Conservation (phyloP, 2,113 vertebrate genomes). For the Bothrops jararaca region DNA sequence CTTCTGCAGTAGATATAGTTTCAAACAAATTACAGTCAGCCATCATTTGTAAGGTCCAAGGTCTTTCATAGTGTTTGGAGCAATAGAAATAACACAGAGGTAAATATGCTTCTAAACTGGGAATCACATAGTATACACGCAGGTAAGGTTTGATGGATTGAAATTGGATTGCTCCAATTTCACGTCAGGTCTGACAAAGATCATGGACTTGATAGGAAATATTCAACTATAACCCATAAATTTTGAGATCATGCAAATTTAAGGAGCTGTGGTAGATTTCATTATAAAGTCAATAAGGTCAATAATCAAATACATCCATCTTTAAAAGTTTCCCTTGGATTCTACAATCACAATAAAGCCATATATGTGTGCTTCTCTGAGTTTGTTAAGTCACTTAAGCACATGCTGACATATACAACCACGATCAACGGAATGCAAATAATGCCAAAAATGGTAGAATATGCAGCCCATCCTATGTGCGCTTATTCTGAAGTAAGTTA, state of each 20-base stretch:
- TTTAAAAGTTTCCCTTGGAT: background rate
- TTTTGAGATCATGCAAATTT: background rate
- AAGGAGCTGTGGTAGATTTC: background rate
- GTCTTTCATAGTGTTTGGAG: background rate
- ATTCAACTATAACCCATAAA: background rate
- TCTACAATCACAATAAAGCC: background rate
- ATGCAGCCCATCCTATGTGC: background rate
- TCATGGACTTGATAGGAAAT: background rate
- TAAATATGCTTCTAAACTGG: background rate
- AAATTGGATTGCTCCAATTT: background rate
- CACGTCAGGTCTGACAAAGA: background rate
- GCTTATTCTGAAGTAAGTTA: background rate
- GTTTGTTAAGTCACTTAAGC: constrained; percentile 34
- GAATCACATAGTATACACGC: background rate
- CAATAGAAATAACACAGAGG: background rate
- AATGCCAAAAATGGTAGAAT: constrained; percentile 44
- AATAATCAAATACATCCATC: background rate
- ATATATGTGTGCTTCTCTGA: background rate
- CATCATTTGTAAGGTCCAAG: background rate
- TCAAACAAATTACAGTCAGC: background rate
- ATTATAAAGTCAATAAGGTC: background rate
- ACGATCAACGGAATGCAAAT: constrained; percentile 34
- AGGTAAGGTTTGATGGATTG: background rate
- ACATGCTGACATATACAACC: background rate
- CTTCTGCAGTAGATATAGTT: background rate